A percentile compares a stretch with the other conserved stretches of the same genome.
phyloP scores from a whole-genome alignment of 2,888 invertebrate species.

The Acronicta psi region DNA sequence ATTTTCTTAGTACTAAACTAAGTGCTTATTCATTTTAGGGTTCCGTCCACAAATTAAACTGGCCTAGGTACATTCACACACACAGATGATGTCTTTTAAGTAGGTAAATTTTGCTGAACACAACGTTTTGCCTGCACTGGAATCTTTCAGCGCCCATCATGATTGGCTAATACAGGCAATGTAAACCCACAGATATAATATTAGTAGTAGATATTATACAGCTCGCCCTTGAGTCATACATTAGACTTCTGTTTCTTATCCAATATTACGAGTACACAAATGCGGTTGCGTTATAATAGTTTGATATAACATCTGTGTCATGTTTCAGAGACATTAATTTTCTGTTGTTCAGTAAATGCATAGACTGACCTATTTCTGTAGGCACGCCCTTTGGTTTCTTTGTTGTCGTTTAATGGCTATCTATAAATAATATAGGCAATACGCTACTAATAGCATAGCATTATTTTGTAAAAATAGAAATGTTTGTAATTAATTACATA shows the following conservation, averaged over 20 bases:
- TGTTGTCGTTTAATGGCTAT: slow-evolving; percentile 24
- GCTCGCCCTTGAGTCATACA: slow-evolving; percentile 64
- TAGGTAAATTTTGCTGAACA: no score
- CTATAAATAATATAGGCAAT: slow-evolving; percentile 5
- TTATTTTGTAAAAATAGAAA: no score
- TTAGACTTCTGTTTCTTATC: slow-evolving; percentile 59
- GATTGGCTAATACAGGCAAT: slow-evolving; percentile 26
- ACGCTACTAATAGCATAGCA: no score
- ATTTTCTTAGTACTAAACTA: no score
- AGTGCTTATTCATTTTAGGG: no score
- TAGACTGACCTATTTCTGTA: slow-evolving; percentile 60
- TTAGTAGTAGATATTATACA: slow-evolving; percentile 33
- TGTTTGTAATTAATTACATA: no score
- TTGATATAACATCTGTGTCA: slow-evolving; percentile 31
- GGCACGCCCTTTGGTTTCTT: slow-evolving; percentile 47
- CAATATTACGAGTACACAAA: slow-evolving; percentile 25
- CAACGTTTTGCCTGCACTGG: neutral
- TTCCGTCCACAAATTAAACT: no score
- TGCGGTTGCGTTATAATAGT: slow-evolving; percentile 28
- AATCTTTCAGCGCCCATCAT: neutral
- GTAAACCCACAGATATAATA: slow-evolving; percentile 9
- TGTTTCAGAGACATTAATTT: slow-evolving; percentile 57
- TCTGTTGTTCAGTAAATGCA: slow-evolving; percentile 36
- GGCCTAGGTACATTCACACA: no score
- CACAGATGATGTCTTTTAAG: no score